Evolutionary conservation across 2,113 vertebrate species (phyloP).

Genomic region (Oryzias javanicus): DNA sequence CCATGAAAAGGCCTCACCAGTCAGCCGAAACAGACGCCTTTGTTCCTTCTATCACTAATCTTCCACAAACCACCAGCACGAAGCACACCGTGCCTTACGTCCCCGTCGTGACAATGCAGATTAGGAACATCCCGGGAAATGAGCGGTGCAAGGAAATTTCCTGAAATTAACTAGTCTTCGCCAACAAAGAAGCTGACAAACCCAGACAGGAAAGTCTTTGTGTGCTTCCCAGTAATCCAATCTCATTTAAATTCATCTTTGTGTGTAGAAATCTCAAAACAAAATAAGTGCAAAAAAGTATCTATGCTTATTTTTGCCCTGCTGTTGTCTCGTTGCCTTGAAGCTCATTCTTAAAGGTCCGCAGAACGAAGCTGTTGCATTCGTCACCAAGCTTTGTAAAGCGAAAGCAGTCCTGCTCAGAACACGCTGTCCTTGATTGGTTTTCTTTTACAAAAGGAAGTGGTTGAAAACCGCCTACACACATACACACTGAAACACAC

Average conservation of each 20-base stretch:
- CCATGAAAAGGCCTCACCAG: slow-evolving; percentile 52
- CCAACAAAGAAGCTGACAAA: slow-evolving; percentile 40
- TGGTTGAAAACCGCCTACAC: slow-evolving; percentile 59
- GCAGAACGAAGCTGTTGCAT: slow-evolving; percentile 25
- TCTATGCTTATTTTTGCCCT: too few relatives aligned
- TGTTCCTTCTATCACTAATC: slow-evolving; percentile 51
- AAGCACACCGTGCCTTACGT: slow-evolving; percentile 24
- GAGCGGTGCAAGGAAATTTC: slow-evolving; percentile 28
- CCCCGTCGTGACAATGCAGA: slow-evolving; percentile 42
- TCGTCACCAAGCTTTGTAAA: slow-evolving; percentile 48
- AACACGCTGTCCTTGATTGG: slow-evolving; percentile 69
- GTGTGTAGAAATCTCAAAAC: not conserved
- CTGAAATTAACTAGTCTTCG: slow-evolving; percentile 38
- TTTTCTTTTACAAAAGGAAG: slow-evolving; percentile 65
- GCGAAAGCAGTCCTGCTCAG: slow-evolving; percentile 63
- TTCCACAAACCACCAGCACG: slow-evolving; percentile 39
- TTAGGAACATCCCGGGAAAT: slow-evolving; percentile 30
- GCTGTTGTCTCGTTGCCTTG: slow-evolving; percentile 18
- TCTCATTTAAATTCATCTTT: slow-evolving; percentile 4
- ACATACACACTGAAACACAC: slow-evolving; percentile 15
- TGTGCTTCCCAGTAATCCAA: slow-evolving; percentile 6
- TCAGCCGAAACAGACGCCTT: slow-evolving; percentile 51
- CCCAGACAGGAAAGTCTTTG: slow-evolving; percentile 15
- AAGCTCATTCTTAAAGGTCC: slow-evolving; percentile 13
- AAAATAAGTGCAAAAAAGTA: slow-evolving; percentile 4